Percentiles rank a stretch among this genome's conserved stretches.
phyloP scores from a whole-genome alignment of 2,113 vertebrate genomes.

The Prunella himalayana region DNA sequence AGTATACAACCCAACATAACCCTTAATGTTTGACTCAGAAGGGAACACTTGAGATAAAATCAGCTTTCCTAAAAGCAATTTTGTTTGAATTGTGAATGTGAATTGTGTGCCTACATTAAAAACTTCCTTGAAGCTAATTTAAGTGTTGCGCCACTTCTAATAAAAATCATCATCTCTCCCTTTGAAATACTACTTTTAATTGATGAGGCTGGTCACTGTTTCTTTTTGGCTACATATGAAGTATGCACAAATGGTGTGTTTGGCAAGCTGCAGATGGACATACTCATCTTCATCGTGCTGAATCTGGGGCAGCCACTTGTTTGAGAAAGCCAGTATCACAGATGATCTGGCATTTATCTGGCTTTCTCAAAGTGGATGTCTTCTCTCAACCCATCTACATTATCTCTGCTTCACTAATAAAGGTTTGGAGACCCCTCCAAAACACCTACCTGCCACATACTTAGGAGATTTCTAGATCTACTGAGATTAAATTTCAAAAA shows the following conservation, averaged over 20 bases:
- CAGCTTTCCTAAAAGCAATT: not conserved
- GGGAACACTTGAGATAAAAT: not conserved
- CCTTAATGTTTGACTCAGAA: not conserved
- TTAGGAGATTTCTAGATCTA: not conserved
- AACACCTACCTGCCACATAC: not conserved
- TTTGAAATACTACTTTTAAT: not conserved
- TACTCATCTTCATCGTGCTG: not conserved
- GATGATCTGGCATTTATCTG: not conserved
- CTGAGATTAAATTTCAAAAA: not conserved
- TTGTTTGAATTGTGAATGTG: not conserved
- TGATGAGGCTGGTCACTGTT: not conserved
- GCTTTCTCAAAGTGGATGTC: not conserved
- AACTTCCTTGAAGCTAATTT: not conserved
- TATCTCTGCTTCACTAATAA: not conserved
- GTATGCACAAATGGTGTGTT: not conserved
- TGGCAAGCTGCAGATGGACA: slow-evolving; percentile 15
- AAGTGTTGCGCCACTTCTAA: not conserved
- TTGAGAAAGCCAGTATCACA: not conserved
- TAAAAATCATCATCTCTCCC: not conserved
- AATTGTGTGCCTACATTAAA: not conserved
- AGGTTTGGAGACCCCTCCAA: not conserved
- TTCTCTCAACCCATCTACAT: not conserved
- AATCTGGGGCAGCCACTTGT: slow-evolving; percentile 53
- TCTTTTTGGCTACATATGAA: not conserved
- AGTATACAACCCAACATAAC: not conserved